Evolutionary conservation across 1,140 invertebrate genomes (phyloP).

Genomic region (Tetramorium parvispinum): DNA sequence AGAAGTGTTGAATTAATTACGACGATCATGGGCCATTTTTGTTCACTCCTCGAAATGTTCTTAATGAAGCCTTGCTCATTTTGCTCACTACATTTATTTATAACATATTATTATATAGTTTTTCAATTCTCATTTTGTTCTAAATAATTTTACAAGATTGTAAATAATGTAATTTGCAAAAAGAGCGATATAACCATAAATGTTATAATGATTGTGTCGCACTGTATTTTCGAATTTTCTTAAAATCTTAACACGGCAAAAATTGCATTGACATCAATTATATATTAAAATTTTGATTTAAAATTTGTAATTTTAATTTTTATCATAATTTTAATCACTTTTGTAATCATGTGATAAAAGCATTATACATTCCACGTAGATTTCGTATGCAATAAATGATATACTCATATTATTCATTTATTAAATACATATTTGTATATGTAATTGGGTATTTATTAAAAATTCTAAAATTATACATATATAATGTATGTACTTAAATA

Average conservation of each 20-base stretch:
- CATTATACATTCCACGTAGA: background rate
- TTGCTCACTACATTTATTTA: slow-evolving; percentile 12
- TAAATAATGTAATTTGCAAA: background rate
- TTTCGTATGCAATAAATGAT: background rate
- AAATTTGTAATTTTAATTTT: background rate
- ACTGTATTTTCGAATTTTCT: background rate
- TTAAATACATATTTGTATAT: background rate
- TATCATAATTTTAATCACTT: background rate
- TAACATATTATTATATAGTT: background rate
- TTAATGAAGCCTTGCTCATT: background rate
- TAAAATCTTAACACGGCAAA: background rate
- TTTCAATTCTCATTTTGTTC: background rate
- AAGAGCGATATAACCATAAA: background rate
- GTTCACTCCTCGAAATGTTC: background rate
- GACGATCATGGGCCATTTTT: background rate
- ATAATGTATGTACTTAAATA: slow-evolving; percentile 24
- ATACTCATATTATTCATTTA: background rate
- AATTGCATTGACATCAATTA: background rate
- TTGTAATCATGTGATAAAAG: background rate
- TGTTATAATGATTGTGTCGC: background rate
- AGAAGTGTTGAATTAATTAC: background rate
- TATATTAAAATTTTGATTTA: background rate
- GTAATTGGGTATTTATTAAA: slow-evolving; percentile 12
- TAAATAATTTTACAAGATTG: background rate
- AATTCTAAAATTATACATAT: background rate